Base-by-base conservation (phyloP, 2,888 invertebrate genomes). In the Dendrolimus houi region DNA sequence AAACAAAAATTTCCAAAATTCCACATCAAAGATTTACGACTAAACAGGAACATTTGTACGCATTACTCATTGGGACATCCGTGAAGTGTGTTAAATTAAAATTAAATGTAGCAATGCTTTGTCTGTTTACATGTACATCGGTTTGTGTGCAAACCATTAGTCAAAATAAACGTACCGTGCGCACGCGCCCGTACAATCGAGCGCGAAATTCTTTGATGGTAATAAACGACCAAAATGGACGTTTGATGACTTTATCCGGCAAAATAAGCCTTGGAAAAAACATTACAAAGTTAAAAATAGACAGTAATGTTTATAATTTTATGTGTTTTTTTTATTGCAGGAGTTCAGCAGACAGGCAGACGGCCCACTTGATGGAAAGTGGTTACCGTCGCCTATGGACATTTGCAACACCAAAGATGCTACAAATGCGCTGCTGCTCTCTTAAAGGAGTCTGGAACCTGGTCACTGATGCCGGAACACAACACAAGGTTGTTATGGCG, bases 91-190 rank as follows among this genome's bases (percentile, higher is more conserved):
- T 75, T 69, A 69, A 74, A 74, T 74, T 74, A 67, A 72, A 69
- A 58, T 64, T 65, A 65, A 70, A 70, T 68, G 73, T 75, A 63
- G 61, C 68, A 67, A 69, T 64, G 63, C 60, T 62, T 60, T 67
- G 64, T 64, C 65, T 62, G 65, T 71, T 66, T 70, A 66, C 72
- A 61, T 59, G 68, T 59, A 57, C 47, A 47, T 47, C 47, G 47
- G 47, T 47, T 47, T 47, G 47, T 47, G 61, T 54, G 62, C 63
- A 63, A 60, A 56, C 62, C 72, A 73, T 77, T 75, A 68, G 67
- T 77, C 75, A 75, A 67, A 70, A 58, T 60, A 71, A 73, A 73
- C 72, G 75, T 70, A 68, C 60, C 77, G 68, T 75, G 68, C 54
- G 55, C 56, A 60, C 54, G 55, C 56, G 61, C 14, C 13, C 59